phyloP scores from a whole-genome alignment of 2,888 invertebrate genomes.

The Drosophila barbarae region DNA sequence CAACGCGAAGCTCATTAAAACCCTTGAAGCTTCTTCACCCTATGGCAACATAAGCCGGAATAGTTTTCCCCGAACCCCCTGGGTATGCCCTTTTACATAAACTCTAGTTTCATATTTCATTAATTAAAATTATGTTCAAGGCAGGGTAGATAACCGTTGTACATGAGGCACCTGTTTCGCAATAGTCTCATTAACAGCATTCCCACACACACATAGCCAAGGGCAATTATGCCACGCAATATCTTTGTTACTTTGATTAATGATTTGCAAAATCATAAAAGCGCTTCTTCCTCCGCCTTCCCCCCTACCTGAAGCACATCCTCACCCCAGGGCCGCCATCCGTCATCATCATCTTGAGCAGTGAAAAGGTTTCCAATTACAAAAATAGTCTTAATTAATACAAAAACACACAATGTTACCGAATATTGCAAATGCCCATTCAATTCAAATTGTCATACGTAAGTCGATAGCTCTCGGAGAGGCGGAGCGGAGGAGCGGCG shows the following conservation, averaged over 20 bases:
- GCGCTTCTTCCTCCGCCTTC: slow-evolving; percentile 28
- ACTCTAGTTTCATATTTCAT: slow-evolving; percentile 69
- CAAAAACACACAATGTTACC: slow-evolving; percentile 64
- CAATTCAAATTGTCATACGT: slow-evolving; percentile 57
- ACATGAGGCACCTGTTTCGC: slow-evolving; percentile 59
- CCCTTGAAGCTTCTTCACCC: slow-evolving; percentile 4
- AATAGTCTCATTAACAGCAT: slow-evolving; percentile 61
- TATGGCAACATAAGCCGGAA: slow-evolving; percentile 6
- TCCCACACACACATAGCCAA: slow-evolving; percentile 14
- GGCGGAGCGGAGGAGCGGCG: not conserved
- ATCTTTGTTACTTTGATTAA: slow-evolving; percentile 75
- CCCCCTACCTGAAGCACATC: not conserved
- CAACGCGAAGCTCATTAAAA: slow-evolving; percentile 27
- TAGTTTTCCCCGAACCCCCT: slow-evolving; percentile 23
- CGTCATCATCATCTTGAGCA: slow-evolving; percentile 7
- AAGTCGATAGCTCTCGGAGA: slow-evolving; percentile 15
- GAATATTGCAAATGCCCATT: slow-evolving; percentile 59
- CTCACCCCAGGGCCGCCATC: not conserved
- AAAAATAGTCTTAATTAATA: slow-evolving; percentile 68
- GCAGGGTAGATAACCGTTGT: slow-evolving; percentile 47
- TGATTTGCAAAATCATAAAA: slow-evolving; percentile 73
- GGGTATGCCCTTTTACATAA: slow-evolving; percentile 54
- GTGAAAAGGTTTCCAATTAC: slow-evolving; percentile 63
- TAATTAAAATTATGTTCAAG: slow-evolving; percentile 67
- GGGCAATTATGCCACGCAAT: slow-evolving; percentile 69